These are phyloP conservation scores for Escarpia spicata DNA, from an alignment of 2,888 invertebrate genomes.

Conservation along the genomic window DNA sequence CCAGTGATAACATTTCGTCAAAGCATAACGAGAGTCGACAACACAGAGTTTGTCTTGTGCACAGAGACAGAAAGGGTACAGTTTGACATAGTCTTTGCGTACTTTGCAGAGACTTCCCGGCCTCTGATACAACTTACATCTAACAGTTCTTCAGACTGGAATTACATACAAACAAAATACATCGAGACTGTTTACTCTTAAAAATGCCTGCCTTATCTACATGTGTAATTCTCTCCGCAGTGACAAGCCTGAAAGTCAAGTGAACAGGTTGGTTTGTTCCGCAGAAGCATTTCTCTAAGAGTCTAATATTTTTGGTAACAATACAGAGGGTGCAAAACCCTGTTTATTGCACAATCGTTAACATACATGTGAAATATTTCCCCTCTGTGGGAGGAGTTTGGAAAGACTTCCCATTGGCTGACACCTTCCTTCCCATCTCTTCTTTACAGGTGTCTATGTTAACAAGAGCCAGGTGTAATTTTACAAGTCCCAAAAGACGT, in stretches of 20 bases:
- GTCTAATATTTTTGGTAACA: slow-evolving; percentile 8
- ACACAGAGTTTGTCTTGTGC: not conserved
- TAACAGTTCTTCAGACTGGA: not conserved
- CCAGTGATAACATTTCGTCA: not conserved
- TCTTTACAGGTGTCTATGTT: not conserved
- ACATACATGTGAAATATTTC: not conserved
- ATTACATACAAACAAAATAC: not conserved
- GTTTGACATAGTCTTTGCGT: not conserved
- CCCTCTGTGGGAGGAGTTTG: not conserved
- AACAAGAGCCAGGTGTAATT: not conserved
- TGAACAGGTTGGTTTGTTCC: not conserved
- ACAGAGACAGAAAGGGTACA: not conserved
- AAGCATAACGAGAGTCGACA: not conserved
- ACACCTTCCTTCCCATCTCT: not conserved
- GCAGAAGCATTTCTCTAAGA: not conserved
- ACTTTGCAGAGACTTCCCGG: not conserved
- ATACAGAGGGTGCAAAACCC: not conserved
- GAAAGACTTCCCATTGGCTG: not conserved
- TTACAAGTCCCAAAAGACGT: no score
- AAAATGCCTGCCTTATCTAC: not conserved
- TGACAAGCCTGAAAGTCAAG: not conserved
- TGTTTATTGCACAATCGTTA: slow-evolving; percentile 16
- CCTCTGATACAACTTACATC: not conserved
- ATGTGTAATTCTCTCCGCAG: not conserved
- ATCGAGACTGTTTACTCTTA: not conserved